These are phyloP conservation scores for Anguilla megastoma DNA, from an alignment of 2,797 vertebrate genomes.

Conservation along the genomic window DNA sequence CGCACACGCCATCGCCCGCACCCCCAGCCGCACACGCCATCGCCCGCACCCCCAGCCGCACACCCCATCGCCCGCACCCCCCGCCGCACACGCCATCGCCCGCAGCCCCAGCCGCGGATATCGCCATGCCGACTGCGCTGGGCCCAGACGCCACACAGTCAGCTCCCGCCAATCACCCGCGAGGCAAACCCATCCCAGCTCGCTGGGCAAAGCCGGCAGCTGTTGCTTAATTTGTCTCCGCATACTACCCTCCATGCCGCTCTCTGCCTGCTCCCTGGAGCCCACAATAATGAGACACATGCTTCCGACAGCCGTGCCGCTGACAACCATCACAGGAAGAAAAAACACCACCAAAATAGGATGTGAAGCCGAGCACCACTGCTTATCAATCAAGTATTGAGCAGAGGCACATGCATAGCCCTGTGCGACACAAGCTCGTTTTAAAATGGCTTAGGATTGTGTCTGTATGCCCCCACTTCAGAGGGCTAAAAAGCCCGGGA, in stretches of 20 bases:
- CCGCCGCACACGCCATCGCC: too few species aligned
- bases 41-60: too few species aligned
- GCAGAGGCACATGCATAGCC: background rate
- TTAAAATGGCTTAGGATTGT: background rate
- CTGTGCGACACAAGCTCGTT: background rate
- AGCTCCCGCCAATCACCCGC: background rate
- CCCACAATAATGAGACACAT: slow-evolving; percentile 46
- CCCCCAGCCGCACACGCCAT: too few species aligned
- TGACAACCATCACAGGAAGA: slow-evolving; percentile 40
- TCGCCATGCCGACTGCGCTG: background rate
- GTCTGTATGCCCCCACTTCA: background rate
- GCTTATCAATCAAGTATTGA: background rate
- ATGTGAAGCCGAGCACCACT: background rate
- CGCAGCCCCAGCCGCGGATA: background rate
- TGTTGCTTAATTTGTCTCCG: slow-evolving; percentile 53
- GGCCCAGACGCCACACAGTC: background rate
- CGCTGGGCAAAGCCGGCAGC: slow-evolving; percentile 40
- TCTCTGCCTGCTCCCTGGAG: slow-evolving; percentile 41
- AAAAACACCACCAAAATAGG: slow-evolving; percentile 27
- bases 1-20: too few species aligned
- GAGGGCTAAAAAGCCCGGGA: background rate
- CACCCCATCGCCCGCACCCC: too few species aligned
- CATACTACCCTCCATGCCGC: slow-evolving; percentile 49
- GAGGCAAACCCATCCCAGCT: background rate
- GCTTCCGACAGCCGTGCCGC: slow-evolving; percentile 46